Conservation (phyloP, 2,888 invertebrate genomes). For the Panorpa germanica region DNA sequence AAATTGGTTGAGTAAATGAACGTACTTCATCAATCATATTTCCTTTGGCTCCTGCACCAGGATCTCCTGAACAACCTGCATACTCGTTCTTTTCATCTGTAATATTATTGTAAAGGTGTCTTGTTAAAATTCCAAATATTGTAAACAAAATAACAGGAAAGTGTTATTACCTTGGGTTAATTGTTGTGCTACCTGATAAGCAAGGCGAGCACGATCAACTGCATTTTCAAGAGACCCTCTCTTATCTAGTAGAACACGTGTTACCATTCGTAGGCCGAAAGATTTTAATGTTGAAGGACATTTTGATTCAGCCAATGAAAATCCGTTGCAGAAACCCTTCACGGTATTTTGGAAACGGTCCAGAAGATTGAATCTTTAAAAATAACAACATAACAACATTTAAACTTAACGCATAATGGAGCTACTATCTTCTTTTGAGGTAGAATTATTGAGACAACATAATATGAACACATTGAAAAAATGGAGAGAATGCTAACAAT, state of each 20-base stretch:
- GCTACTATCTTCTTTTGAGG: too few species aligned
- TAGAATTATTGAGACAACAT: too few species aligned
- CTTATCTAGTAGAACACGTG: slow-evolving; percentile 29
- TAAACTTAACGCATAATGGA: too few species aligned
- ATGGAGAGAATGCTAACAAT: too few species aligned
- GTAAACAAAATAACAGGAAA: too few species aligned
- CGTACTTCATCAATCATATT: slow-evolving; percentile 44
- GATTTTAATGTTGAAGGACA: slow-evolving; percentile 32
- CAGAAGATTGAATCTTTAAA: slow-evolving; percentile 35
- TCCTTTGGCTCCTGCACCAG: too few species aligned
- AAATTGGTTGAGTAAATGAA: slow-evolving; percentile 43
- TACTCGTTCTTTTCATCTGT: too few species aligned
- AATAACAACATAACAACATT: too few species aligned
- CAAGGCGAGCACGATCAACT: slow-evolving; percentile 48
- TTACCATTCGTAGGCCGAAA: slow-evolving; percentile 33
- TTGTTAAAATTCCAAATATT: too few species aligned
- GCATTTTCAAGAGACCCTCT: slow-evolving; percentile 38
- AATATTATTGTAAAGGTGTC: too few species aligned
- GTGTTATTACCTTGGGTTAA: slow-evolving; percentile 45
- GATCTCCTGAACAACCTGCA: too few species aligned
- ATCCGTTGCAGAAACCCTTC: slow-evolving; percentile 46
- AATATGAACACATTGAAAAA: too few species aligned
- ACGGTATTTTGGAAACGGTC: slow-evolving; percentile 40
- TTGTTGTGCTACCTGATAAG: slow-evolving; percentile 51
- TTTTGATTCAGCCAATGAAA: slow-evolving; percentile 34